Conservation (phyloP, 2,797 vertebrate species). For the Gambelia wislizenii region DNA sequence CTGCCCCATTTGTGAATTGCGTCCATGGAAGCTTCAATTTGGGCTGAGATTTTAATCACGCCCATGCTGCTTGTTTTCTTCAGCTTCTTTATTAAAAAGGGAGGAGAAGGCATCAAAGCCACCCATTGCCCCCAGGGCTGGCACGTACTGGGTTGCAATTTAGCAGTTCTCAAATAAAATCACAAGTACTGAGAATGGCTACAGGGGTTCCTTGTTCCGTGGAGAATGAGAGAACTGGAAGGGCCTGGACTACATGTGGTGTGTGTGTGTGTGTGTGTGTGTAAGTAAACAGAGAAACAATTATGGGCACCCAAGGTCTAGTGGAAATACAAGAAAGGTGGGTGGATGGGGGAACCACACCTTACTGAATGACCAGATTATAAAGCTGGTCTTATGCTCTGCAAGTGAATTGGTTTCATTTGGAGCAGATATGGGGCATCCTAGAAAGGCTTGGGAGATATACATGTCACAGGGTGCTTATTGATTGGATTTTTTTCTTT, state of each 20-base stretch:
- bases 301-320: background rate
- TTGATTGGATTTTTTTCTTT: background rate
- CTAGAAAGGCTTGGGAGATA: too few species aligned
- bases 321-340: background rate
- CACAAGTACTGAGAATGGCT: background rate
- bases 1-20: background rate
- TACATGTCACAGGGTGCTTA: too few species aligned
- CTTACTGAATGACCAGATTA: background rate
- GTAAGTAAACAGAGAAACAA: background rate
- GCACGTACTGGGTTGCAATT: background rate
- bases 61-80: background rate
- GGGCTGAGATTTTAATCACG: background rate
- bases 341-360: too few species aligned
- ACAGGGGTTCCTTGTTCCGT: background rate
- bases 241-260: too few species aligned
- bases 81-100: constrained; percentile 23
- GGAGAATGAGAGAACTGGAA: background rate
- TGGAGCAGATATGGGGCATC: too few species aligned
- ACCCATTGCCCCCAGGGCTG: background rate
- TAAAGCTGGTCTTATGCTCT: background rate
- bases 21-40: background rate
- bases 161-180: background rate
- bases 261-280: too few species aligned
- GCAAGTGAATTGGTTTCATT: background rate
- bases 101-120: background rate